Conservation (phyloP, 1,140 invertebrate species). For the Hycleus phaleratus region DNA sequence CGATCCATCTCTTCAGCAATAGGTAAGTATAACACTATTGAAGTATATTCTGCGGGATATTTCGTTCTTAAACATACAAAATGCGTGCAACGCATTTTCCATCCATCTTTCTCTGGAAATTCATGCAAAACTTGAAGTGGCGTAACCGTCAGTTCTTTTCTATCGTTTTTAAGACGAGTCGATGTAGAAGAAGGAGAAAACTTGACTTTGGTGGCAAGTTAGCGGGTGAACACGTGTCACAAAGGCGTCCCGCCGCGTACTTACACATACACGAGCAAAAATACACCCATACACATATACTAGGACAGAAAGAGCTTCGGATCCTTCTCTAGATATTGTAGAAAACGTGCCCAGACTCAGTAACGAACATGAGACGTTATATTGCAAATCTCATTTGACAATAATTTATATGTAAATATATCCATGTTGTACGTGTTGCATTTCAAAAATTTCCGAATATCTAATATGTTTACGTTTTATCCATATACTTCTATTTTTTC, state of each 20-base stretch:
- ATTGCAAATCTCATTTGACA: conserved; percentile 41
- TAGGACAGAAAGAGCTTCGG: not conserved
- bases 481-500: not conserved
- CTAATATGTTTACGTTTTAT: conserved; percentile 16
- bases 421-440: conserved; percentile 33
- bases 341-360: conserved; percentile 30
- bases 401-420: conserved; percentile 42
- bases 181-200: conserved; percentile 12
- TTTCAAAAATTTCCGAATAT: conserved; percentile 29
- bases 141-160: conserved; percentile 5
- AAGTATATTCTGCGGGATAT: not conserved
- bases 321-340: conserved; percentile 32
- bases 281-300: no score
- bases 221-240: conserved; percentile 25
- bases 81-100: conserved; percentile 13
- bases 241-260: conserved; percentile 18
- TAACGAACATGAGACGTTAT: conserved; percentile 31
- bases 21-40: no score
- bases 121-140: conserved; percentile 12
- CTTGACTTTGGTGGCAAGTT: conserved; percentile 20
- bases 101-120: not conserved
- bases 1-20: no score
- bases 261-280: not conserved
- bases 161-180: no score
- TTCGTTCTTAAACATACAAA: conserved; percentile 4